Evolutionary conservation across 35 echinoderm and acorn worm genomes (phyloP).

Genomic region (Apostichopus parvimensis): DNA sequence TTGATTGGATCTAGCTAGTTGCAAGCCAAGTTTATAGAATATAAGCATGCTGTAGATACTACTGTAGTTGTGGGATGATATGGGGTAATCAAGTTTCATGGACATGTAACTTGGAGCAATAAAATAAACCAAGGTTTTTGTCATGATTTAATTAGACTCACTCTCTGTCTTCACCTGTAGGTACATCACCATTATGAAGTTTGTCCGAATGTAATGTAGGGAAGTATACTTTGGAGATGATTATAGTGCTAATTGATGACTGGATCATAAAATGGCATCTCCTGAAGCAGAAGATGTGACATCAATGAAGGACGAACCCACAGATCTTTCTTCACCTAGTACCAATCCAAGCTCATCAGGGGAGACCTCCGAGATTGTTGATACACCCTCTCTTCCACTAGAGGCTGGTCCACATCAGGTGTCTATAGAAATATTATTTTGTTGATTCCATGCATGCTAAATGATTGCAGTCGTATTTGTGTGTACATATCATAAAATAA

Average conservation of each 20-base stretch:
- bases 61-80: too few species aligned
- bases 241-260: background rate
- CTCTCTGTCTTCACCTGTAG: too few species aligned
- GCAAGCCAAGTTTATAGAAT: too few species aligned
- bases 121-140: too few species aligned
- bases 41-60: too few species aligned
- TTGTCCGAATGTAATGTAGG: background rate
- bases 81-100: too few species aligned
- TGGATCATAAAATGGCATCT: background rate
- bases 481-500: background rate
- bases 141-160: too few species aligned
- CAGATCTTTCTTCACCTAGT: background rate
- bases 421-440: background rate
- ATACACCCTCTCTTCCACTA: background rate
- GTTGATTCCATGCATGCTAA: background rate
- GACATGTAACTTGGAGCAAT: too few species aligned
- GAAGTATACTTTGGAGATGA: background rate
- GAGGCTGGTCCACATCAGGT: background rate
- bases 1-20: too few species aligned
- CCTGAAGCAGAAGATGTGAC: background rate
- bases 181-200: background rate
- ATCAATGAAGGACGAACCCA: background rate
- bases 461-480: background rate
- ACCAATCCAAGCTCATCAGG: background rate
- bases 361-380: background rate